Evolutionary conservation across 2,888 invertebrate genomes (phyloP).

Genomic region (Hololepta plana): DNA sequence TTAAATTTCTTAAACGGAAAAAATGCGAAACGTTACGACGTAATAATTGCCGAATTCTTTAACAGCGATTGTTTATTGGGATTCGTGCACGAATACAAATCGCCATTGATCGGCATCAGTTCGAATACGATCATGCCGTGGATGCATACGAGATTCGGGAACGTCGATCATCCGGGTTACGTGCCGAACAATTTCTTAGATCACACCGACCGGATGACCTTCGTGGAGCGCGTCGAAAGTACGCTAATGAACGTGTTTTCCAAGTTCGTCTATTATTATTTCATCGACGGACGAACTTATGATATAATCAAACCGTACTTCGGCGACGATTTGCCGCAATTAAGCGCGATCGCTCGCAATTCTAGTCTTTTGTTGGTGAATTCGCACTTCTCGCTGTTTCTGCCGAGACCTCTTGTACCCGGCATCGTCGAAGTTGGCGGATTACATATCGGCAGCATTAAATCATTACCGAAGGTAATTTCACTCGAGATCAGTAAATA

Average conservation of each 20-base stretch:
- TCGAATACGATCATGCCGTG: conserved; percentile 33
- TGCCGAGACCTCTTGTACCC: conserved; percentile 27
- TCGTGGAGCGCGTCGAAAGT: conserved; percentile 28
- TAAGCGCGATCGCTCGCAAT: conserved; percentile 28
- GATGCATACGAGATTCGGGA: conserved; percentile 28
- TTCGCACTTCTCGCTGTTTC: conserved; percentile 27
- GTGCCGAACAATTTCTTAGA: conserved; percentile 30
- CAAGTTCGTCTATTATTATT: conserved; percentile 11
- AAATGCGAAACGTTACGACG: conserved; percentile 37
- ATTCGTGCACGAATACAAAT: conserved; percentile 38
- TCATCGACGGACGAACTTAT: conserved; percentile 6
- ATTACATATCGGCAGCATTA: conserved; percentile 22
- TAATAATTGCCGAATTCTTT: conserved; percentile 47
- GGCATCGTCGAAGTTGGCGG: conserved; percentile 33
- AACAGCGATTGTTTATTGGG: conserved; percentile 49
- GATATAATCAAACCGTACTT: conserved; percentile 23
- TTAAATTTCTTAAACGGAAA: conserved; percentile 22
- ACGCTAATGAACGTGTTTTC: conserved; percentile 13
- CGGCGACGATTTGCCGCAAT: conserved; percentile 28
- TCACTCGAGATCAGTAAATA: no score
- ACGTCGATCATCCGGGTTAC: conserved; percentile 30
- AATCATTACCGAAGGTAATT: conserved; percentile 14
- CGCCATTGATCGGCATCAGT: conserved; percentile 33
- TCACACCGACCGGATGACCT: conserved; percentile 18
- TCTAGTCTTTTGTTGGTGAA: conserved; percentile 29